phyloP scores from a whole-genome alignment of 2,113 vertebrate species.

The Brachypodius melanocephalos region DNA sequence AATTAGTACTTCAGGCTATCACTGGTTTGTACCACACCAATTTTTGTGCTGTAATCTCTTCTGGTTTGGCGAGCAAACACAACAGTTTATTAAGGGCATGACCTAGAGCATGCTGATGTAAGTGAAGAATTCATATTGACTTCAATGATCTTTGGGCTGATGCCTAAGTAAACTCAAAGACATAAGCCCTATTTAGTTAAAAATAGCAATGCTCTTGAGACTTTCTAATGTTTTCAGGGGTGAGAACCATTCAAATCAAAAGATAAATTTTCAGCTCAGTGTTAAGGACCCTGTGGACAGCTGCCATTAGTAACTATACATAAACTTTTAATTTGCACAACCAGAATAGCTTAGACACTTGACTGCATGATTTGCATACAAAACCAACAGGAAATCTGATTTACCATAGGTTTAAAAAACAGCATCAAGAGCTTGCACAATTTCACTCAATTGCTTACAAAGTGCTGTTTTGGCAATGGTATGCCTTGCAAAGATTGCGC shows the following conservation, averaged over 20 bases:
- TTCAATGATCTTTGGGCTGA: constrained; percentile 17
- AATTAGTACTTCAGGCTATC: neutral
- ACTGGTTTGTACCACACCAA: neutral
- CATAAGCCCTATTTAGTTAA: neutral
- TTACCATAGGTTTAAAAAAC: neutral
- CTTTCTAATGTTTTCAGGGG: neutral
- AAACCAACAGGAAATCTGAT: neutral
- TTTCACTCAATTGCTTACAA: neutral
- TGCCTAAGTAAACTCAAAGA: constrained; percentile 44
- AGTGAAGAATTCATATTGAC: constrained; percentile 40
- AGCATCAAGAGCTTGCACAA: neutral
- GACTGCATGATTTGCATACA: neutral
- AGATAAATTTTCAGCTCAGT: neutral
- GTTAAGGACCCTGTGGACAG: neutral
- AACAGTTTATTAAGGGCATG: constrained; percentile 7
- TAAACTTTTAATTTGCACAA: neutral
- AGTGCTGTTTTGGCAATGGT: neutral
- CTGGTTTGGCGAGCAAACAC: neutral
- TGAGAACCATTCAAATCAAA: constrained; percentile 16
- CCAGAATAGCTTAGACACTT: neutral
- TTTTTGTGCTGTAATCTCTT: neutral
- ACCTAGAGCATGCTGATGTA: constrained; percentile 15
- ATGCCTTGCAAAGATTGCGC: neutral
- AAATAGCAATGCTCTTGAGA: constrained; percentile 29
- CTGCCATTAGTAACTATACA: neutral